Evolutionary conservation across 2,888 invertebrate genomes (phyloP).

Genomic region (Mythimna pallens): DNA sequence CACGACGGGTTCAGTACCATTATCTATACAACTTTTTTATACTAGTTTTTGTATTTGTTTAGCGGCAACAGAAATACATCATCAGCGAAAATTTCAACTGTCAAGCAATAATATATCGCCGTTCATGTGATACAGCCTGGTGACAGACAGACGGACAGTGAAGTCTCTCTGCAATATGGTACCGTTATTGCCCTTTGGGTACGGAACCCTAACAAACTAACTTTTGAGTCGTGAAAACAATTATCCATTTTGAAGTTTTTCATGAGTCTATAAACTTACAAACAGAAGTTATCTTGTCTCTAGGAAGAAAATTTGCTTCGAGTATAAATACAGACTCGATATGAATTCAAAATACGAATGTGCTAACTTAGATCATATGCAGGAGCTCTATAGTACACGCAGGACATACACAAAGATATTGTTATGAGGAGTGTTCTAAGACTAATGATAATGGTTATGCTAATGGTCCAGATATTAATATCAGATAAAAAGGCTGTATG

Average conservation of each 20-base stretch:
- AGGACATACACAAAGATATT: not conserved
- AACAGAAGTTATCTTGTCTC: not conserved
- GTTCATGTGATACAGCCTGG: too few species aligned
- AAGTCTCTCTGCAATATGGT: too few species aligned
- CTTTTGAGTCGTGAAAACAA: not conserved
- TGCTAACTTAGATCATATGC: not conserved
- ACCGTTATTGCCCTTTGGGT: too few species aligned
- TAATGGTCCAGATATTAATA: slow-evolving; percentile 8
- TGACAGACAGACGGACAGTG: too few species aligned
- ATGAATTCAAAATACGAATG: not conserved
- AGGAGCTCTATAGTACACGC: not conserved
- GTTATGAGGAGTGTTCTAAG: not conserved
- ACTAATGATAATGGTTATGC: slow-evolving; percentile 11
- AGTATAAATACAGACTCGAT: not conserved
- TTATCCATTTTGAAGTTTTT: not conserved
- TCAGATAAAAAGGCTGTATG: not conserved
- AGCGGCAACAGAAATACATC: too few species aligned
- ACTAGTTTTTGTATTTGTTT: too few species aligned
- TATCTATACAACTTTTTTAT: too few species aligned
- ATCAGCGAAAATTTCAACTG: too few species aligned
- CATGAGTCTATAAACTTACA: not conserved
- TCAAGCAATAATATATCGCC: too few species aligned
- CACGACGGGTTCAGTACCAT: too few species aligned
- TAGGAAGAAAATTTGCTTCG: slow-evolving; percentile 12
- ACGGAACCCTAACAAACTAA: too few species aligned